Evolutionary conservation across 1,140 invertebrate species (phyloP), one percentile per base, ranked within the genome.

Genomic region (Apis laboriosa): DNA sequence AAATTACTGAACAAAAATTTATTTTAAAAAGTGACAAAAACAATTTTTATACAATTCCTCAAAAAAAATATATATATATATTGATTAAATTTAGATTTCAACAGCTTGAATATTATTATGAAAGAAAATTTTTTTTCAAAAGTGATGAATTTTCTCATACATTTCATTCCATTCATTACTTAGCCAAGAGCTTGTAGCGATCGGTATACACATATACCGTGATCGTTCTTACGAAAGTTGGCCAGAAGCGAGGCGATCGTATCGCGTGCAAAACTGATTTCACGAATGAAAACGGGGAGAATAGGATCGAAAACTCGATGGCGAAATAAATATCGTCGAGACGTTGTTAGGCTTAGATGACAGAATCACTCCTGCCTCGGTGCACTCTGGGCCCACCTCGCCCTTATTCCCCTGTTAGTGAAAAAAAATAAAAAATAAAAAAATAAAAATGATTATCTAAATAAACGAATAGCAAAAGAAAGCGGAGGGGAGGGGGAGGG

Each of bases 211-310:
- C 34, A 43, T 7, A 7, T 68, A 49, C 64, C n/a, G 55, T 53
- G 5, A 34, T 1, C 49, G 68, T 80, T 63, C 60, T 73, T 49
- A 73, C 67, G 56, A 68, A 77, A 77, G 64, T 74, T 82, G 66
- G 71, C 63, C 34, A 72, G 68, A 77, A 85, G 34, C 83, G n/a
- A 80, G 58, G 67, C 84, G 84, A 85, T 55, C 64, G 77, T 85
- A 17, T 76, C 67, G 56, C 78, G 66, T 61, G 28, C 2, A 11
- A 55, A 79, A 49, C 49, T 76, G 49, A 51, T 63, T 60, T 53
- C 55, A 12, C 28, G 64, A 66, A n/a, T 34, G 15, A 49, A 61
- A 17, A 9, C 28, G 19, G 13, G 0, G 43, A 71, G 2, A 77
- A 49, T 9, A 11, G 28, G 11, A 19, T 51, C 9, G 67, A 21